Evolutionary conservation across 2,888 invertebrate genomes (phyloP), one percentile per base, ranked within the genome.

Genomic region (Buathra laborator): DNA sequence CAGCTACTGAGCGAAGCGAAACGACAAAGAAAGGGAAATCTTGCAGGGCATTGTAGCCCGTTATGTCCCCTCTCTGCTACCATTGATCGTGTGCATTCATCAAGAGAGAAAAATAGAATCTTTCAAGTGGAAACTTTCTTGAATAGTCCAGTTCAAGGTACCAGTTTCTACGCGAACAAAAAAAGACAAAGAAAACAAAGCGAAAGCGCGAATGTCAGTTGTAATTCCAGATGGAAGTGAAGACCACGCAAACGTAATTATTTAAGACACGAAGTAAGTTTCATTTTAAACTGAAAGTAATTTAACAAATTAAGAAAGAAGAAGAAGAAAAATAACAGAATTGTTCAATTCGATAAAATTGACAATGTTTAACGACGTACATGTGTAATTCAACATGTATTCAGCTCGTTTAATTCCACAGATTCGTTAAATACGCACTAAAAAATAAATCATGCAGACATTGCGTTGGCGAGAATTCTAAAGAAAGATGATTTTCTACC

Each of bases 71-170:
- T 48, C 81, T 74, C 24, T 24, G 24, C 24, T 24, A 3, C 24
- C 24, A 81, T 74, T 74, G 56, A 74, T 72, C 19, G 48, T 24
- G 19, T 14, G 46, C 76, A 3, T 53, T 76, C 76, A 53, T 76
- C 66, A 66, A 53, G 1, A 29, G 53, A 12, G 19, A 62, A 66
- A 48, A 66, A 78, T 24, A 24, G 70, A 72, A 64, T 44, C 66
- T 68, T 74, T 67, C 81, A 81, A 74, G 59, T 75, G 81, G 68
- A 80, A 72, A 75, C 59, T 67, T 68, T 75, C 67, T 59, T 81
- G 81, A 74, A 68, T 75, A 68, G 12, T 62, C 74, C 74, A 81
- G 81, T 75, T 81, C 59, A 67, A 19, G 68, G 74, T 37, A 24
- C 32, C 46, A 56, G 74, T 46, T 46, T 67, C 44, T 37, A 46